Evolutionary conservation across 1,140 invertebrate species (phyloP).

Genomic region (Triops longicaudatus): DNA sequence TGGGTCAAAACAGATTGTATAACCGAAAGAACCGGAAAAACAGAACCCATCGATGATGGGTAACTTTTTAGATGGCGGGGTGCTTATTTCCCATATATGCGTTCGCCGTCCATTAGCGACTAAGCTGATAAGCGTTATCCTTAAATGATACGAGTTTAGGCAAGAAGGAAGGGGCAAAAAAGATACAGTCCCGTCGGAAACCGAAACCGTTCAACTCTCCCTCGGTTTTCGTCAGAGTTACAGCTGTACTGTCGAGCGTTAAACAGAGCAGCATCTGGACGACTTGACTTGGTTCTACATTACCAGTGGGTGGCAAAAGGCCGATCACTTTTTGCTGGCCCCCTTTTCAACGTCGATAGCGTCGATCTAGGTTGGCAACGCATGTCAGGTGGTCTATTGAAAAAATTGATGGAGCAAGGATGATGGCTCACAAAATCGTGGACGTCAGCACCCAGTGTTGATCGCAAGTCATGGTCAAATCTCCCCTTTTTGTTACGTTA

Average conservation of each 20-base stretch:
- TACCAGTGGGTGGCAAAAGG: background rate
- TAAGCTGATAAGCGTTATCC: conserved; percentile 12
- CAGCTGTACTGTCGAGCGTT: background rate
- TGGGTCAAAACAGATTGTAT: too few species aligned
- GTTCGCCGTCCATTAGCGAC: background rate
- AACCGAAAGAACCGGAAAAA: too few species aligned
- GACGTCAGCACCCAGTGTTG: background rate
- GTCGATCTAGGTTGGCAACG: background rate
- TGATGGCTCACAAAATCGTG: background rate
- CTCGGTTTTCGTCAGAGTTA: background rate
- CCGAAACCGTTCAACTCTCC: background rate
- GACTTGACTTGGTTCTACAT: background rate
- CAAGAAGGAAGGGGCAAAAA: background rate
- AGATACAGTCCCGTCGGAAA: background rate
- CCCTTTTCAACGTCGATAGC: background rate
- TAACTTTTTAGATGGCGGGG: background rate
- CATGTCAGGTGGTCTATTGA: conserved; percentile 11
- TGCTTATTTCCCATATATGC: background rate
- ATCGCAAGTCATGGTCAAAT: background rate
- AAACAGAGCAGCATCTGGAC: conserved; percentile 13
- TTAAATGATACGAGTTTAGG: background rate
- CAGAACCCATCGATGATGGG: too few species aligned
- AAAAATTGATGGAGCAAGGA: conserved; percentile 4
- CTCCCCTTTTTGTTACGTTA: background rate
- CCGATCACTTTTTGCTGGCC: background rate